A percentile compares a stretch with the other conserved stretches of the same genome.
Evolutionary conservation across 2,113 vertebrate genomes (phyloP).

Genomic region (Crocuta crocuta): DNA sequence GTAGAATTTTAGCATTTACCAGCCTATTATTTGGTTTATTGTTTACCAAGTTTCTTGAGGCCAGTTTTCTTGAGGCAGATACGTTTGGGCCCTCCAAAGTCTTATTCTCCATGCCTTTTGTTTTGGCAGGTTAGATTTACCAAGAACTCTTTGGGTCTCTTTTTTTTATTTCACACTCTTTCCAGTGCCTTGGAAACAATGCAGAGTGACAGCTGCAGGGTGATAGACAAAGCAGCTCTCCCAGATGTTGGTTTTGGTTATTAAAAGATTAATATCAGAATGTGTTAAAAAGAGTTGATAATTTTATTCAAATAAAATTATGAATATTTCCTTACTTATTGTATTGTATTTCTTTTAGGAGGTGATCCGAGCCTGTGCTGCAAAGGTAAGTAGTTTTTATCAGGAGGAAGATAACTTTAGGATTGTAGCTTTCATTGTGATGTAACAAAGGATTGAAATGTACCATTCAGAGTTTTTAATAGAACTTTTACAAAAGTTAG

Average conservation of each 20-base stretch:
- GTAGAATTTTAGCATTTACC: neutral
- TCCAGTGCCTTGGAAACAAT: neutral
- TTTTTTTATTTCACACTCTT: conserved; percentile 2
- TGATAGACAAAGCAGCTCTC: neutral
- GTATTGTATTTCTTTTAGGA: conserved; percentile 70
- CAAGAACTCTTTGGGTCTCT: neutral
- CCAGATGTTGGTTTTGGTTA: neutral
- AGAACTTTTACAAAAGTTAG: neutral
- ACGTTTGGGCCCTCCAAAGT: neutral
- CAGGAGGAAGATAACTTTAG: conserved; percentile 30
- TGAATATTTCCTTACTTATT: conserved; percentile 34
- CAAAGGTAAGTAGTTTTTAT: conserved; percentile 69
- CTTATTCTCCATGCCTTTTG: neutral
- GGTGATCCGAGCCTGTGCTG: conserved; percentile 61
- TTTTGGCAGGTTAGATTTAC: neutral
- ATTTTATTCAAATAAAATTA: conserved; percentile 48
- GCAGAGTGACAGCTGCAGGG: neutral
- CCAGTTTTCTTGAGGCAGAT: neutral
- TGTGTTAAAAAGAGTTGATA: conserved; percentile 21
- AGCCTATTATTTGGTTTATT: neutral
- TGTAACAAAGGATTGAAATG: neutral
- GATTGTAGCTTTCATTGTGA: neutral
- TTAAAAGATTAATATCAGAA: conserved; percentile 45
- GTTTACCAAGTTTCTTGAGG: neutral
- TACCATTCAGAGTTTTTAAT: neutral